Evolutionary conservation across 2,797 vertebrate genomes (phyloP).

Genomic region (Platyrinchus mystaceus): DNA sequence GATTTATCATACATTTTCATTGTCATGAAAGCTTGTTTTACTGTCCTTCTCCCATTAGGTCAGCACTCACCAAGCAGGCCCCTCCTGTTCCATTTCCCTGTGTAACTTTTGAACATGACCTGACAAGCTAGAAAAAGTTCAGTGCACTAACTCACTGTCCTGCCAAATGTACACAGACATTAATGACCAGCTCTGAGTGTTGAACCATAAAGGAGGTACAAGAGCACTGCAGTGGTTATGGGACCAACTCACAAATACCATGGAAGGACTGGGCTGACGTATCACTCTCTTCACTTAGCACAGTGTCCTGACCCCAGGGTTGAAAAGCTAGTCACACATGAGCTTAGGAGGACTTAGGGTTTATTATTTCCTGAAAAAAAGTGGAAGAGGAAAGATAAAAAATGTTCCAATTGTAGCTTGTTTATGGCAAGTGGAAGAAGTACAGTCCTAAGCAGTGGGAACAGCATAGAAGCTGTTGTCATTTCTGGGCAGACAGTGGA

Average conservation of each 20-base stretch:
- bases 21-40: not conserved
- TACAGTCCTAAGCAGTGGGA: not conserved
- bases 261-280: not conserved
- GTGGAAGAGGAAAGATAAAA: not conserved
- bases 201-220: not conserved
- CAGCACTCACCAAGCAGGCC: not conserved
- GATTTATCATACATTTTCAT: not conserved
- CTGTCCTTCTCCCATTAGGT: not conserved
- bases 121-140: not conserved
- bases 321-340: not conserved
- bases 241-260: not conserved
- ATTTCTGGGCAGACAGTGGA: not conserved
- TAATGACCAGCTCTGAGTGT: not conserved
- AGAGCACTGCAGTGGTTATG: not conserved
- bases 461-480: not conserved
- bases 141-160: not conserved
- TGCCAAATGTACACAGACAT: not conserved
- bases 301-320: not conserved
- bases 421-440: not conserved
- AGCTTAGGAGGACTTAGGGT: not conserved
- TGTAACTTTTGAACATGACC: not conserved
- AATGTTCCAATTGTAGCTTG: not conserved
- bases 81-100: not conserved
- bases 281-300: not conserved
- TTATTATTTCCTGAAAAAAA: not conserved